phyloP scores from a whole-genome alignment of 2,888 invertebrate species.

The Cheilosia vulpina region DNA sequence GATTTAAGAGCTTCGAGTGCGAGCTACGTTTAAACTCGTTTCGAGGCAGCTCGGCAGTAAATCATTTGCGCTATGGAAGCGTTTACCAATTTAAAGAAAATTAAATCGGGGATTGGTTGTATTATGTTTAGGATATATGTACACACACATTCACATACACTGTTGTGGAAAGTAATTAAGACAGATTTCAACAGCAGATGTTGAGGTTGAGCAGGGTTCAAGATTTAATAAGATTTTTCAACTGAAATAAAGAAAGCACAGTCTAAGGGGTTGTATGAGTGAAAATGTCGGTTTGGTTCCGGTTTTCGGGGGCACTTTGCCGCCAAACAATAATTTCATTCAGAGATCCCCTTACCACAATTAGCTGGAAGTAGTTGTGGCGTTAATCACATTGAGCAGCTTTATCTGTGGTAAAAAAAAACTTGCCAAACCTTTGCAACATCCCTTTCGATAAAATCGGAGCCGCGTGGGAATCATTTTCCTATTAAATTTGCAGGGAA shows the following conservation, averaged over 20 bases:
- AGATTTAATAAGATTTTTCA: background rate
- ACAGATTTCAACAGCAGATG: background rate
- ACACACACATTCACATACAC: background rate
- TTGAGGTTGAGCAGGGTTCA: background rate
- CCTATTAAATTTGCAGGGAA: too few relatives aligned
- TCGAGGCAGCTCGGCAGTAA: slow-evolving; percentile 10
- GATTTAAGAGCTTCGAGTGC: slow-evolving; percentile 43
- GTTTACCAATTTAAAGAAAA: slow-evolving; percentile 35
- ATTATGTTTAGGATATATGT: background rate
- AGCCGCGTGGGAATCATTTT: too few relatives aligned
- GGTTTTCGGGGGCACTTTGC: too few relatives aligned
- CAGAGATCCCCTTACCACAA: too few relatives aligned
- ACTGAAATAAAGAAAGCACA: background rate
- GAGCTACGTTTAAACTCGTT: slow-evolving; percentile 49
- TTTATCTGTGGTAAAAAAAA: too few relatives aligned
- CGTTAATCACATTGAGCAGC: too few relatives aligned
- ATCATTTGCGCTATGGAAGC: slow-evolving; percentile 26
- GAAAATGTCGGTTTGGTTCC: background rate
- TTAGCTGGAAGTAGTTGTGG: too few relatives aligned
- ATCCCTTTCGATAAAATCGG: too few relatives aligned
- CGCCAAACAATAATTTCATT: too few relatives aligned
- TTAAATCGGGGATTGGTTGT: slow-evolving; percentile 36
- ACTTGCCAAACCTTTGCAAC: too few relatives aligned
- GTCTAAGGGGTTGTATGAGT: too few relatives aligned
- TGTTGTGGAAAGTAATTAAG: slow-evolving; percentile 15